Base-by-base conservation (phyloP, 1,140 invertebrate species). In the Drosophila nigromelanica region DNA sequence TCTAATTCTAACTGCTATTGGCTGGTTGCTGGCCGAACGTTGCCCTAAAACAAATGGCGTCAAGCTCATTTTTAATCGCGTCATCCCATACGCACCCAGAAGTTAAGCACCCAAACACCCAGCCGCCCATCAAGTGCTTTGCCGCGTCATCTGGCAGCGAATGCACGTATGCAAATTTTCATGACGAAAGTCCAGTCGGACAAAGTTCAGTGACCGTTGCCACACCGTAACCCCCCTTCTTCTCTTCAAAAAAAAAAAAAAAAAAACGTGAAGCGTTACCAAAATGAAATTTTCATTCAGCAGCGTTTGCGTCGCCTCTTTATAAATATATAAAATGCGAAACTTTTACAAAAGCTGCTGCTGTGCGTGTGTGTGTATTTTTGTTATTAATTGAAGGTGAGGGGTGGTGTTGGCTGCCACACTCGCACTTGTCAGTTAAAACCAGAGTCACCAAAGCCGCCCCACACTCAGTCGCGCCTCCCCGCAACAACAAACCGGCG, bases 111-210 rank as follows among this genome's bases (percentile, higher is more conserved):
- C 45, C 71, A 10, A 35, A 8, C 33, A 35, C 6, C 33, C 47
- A 43, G 5, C 24, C 18, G 18, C 42, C 50, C 70, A 72, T 40
- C 59, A 37, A 42, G 63, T 78, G 71, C 64, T 24, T 24, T 42
- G 70, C 27, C 64, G 59, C 82, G 74, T 86, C 81, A 80, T 67
- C 45, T 35, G 54, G 69, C 69, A 30, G 15, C 40, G 24, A 50
- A 35, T 64, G 62, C 68, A 61, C 77, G 75, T 89, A 82, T 79
- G 83, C 76, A 73, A 64, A 64, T 79, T 73, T 87, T 76, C 67
- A 45, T 87, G 82, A 87, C 82, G 82, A 82, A 89, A 87, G 82
- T 89, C 82, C 82, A 87, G 56, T 87, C 82, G 82, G 82, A 87
- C 82, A 87, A 87, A 87, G 82, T 89, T 87, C 82, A 83, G 40